These are phyloP conservation scores for Phoebastria nigripes DNA, from an alignment of 2,797 vertebrate genomes.

Conservation along the genomic window DNA sequence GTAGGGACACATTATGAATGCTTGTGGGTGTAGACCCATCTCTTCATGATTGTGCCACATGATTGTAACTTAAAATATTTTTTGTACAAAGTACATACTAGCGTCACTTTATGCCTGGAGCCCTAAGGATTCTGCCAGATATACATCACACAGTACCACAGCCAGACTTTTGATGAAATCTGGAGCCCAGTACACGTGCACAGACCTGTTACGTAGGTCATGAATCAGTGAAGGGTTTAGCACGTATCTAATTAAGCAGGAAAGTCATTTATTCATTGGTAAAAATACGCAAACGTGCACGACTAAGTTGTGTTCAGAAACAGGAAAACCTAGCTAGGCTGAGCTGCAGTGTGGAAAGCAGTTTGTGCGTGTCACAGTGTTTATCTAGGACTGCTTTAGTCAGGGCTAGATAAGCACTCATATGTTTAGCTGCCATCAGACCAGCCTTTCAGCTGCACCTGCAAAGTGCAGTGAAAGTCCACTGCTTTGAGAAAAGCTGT, in stretches of 20 bases:
- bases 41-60: neutral
- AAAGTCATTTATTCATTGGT: rapidly evolving
- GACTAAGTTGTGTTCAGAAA: neutral
- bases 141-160: neutral
- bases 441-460: neutral
- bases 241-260: neutral
- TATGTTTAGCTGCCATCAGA: neutral
- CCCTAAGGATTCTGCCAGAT: neutral
- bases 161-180: neutral
- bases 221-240: neutral
- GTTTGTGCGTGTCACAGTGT: neutral
- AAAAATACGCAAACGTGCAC: neutral
- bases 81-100: neutral
- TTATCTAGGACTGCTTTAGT: neutral
- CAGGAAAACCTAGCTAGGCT: neutral
- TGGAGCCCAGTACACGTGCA: neutral
- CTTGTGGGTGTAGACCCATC: neutral
- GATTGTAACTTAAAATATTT: neutral
- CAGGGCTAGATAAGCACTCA: neutral
- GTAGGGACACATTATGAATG: neutral
- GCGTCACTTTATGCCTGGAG: neutral
- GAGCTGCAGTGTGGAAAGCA: neutral
- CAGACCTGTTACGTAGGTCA: neutral
- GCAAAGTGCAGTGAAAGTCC: neutral
- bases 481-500: neutral